Percentiles rank a stretch among this genome's conserved stretches.
Evolutionary conservation across 1,140 invertebrate genomes (phyloP).

Genomic region (Bombus soroeensis): DNA sequence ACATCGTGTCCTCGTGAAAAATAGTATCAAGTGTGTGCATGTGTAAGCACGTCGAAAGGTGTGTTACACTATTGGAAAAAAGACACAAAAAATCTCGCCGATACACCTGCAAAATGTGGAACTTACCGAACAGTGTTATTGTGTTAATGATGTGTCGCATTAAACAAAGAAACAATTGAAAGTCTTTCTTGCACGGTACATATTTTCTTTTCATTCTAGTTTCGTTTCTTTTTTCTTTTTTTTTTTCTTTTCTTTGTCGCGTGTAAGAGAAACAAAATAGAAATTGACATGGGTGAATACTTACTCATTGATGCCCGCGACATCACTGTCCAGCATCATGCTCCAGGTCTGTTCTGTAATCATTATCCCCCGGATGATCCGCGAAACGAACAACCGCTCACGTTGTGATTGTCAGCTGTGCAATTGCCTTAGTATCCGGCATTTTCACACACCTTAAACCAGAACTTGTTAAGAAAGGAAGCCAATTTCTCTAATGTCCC

Average conservation of each 20-base stretch:
- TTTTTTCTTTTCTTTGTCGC: not conserved
- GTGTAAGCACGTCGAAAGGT: not conserved
- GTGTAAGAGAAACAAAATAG: not conserved
- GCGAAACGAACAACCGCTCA: constrained; percentile 67
- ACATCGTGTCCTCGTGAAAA: constrained; percentile 9
- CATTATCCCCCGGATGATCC: constrained; percentile 80
- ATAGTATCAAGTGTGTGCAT: constrained; percentile 5
- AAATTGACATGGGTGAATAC: constrained; percentile 55
- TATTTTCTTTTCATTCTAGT: not conserved
- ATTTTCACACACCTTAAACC: constrained; percentile 70
- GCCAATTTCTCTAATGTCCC: constrained; percentile 54
- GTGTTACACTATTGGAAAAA: constrained; percentile 5
- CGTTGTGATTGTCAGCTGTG: constrained; percentile 69
- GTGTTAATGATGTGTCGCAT: constrained; percentile 55
- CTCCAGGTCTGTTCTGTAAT: constrained; percentile 83
- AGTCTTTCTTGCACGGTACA: not conserved
- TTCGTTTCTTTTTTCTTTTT: not conserved
- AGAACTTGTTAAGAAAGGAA: constrained; percentile 64
- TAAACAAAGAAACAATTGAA: constrained; percentile 51
- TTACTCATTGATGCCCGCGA: constrained; percentile 81
- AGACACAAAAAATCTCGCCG: not conserved
- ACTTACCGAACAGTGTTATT: constrained; percentile 57
- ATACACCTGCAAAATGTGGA: constrained; percentile 6
- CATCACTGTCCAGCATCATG: constrained; percentile 83
- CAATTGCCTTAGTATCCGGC: constrained; percentile 70